phyloP scores from a whole-genome alignment of 2,113 vertebrate genomes.

The Poeciliopsis prolifica region DNA sequence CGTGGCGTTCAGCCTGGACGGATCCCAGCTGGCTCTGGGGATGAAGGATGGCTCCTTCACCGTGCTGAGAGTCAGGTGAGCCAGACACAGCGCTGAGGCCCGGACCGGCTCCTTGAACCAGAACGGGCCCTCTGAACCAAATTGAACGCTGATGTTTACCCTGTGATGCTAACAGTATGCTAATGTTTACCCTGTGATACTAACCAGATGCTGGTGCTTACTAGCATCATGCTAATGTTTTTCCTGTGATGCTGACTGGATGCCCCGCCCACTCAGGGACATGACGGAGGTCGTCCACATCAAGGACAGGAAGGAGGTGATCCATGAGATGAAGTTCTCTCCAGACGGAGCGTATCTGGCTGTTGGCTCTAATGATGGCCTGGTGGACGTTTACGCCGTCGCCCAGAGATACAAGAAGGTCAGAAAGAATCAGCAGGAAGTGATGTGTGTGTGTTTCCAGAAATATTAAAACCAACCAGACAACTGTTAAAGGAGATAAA shows the following conservation, averaged over 20 bases:
- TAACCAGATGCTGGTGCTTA: too few relatives aligned
- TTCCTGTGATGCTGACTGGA: background rate
- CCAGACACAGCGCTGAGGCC: background rate
- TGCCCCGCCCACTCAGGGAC: conserved; percentile 81
- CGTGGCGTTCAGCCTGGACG: conserved; percentile 91
- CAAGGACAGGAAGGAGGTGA: conserved; percentile 95
- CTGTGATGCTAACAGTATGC: too few relatives aligned
- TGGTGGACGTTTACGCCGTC: conserved; percentile 91
- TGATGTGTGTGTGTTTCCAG: too few relatives aligned
- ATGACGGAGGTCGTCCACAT: conserved; percentile 99
- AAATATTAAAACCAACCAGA: too few relatives aligned
- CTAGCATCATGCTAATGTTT: too few relatives aligned
- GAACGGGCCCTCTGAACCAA: too few relatives aligned
- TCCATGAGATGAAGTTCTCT: conserved; percentile 97
- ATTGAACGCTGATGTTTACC: too few relatives aligned
- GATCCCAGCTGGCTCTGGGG: conserved; percentile 91
- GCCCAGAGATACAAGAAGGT: conserved; percentile 93
- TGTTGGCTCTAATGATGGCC: conserved; percentile 92
- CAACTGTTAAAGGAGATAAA: too few relatives aligned
- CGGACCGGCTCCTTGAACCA: background rate
- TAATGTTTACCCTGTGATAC: too few relatives aligned
- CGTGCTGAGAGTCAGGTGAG: conserved; percentile 90
- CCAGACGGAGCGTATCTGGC: conserved; percentile 93
- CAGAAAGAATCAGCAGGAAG: too few relatives aligned
- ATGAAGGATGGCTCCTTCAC: conserved; percentile 99